These are phyloP conservation scores for Lota lota DNA, from an alignment of 2,113 vertebrate genomes.

Conservation along the genomic window DNA sequence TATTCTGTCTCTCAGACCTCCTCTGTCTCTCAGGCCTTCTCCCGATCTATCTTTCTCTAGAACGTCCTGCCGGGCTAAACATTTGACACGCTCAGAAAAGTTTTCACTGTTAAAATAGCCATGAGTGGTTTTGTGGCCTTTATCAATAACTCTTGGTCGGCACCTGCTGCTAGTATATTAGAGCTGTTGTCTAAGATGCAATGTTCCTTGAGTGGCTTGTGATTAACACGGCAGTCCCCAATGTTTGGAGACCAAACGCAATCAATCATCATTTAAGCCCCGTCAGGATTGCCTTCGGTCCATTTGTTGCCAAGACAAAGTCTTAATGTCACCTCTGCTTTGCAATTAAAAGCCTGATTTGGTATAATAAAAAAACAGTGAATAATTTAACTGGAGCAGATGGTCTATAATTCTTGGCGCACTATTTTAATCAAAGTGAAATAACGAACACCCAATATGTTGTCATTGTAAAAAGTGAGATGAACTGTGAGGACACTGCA, in stretches of 20 bases:
- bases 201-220: neutral
- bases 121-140: too few species aligned
- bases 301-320: neutral
- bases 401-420: neutral
- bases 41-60: too few species aligned
- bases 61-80: too few species aligned
- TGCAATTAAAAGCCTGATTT: neutral
- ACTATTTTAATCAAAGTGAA: neutral
- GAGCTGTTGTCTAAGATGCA: neutral
- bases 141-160: too few species aligned
- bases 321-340: neutral
- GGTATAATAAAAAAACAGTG: too few species aligned
- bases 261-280: neutral
- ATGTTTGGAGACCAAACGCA: neutral
- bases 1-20: too few species aligned
- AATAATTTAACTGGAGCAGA: too few species aligned
- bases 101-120: too few species aligned
- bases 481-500: too few species aligned
- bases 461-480: too few species aligned
- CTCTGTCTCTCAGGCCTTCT: too few species aligned
- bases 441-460: neutral
- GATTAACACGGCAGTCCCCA: neutral
- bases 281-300: neutral
- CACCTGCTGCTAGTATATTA: neutral
- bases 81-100: too few species aligned